Conservation (phyloP, 2,888 invertebrate species). For the Helobdella robusta region DNA sequence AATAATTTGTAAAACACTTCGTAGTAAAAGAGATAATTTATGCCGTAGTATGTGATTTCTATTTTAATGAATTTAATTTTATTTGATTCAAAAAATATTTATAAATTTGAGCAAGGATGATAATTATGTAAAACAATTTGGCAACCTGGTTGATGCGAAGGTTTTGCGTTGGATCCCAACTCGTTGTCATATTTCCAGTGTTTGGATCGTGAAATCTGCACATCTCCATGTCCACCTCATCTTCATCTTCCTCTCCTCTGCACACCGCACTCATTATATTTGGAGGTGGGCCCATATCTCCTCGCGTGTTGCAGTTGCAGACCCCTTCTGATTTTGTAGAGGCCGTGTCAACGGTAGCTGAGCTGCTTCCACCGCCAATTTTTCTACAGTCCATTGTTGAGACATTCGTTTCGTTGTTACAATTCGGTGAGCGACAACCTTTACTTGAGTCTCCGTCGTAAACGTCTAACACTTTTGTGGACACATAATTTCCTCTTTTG, state of each 20-base stretch:
- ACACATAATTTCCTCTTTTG: constrained; percentile 22
- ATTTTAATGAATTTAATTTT: background rate
- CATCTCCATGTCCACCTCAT: constrained; percentile 17
- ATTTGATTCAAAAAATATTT: background rate
- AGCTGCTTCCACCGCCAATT: constrained; percentile 17
- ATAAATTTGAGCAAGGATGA: background rate
- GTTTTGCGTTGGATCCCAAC: constrained; percentile 23
- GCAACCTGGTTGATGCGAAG: constrained; percentile 22
- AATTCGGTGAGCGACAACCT: constrained; percentile 7
- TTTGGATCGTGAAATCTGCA: constrained; percentile 21
- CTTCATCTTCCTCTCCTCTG: constrained; percentile 8
- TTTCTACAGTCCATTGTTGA: constrained; percentile 22
- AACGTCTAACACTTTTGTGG: constrained; percentile 17
- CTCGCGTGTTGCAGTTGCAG: constrained; percentile 20
- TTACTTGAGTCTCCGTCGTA: constrained; percentile 16
- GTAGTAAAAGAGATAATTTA: no score
- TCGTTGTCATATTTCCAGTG: constrained; percentile 13
- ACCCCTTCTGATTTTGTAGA: constrained; percentile 18
- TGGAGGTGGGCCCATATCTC: background rate
- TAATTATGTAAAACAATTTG: background rate
- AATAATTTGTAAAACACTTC: no score
- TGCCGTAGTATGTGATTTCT: background rate
- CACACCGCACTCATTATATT: background rate
- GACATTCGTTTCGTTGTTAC: constrained; percentile 11
- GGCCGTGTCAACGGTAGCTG: constrained; percentile 18